phyloP scores from a whole-genome alignment of 2,888 invertebrate species.

The Cylindroiulus punctatus region DNA sequence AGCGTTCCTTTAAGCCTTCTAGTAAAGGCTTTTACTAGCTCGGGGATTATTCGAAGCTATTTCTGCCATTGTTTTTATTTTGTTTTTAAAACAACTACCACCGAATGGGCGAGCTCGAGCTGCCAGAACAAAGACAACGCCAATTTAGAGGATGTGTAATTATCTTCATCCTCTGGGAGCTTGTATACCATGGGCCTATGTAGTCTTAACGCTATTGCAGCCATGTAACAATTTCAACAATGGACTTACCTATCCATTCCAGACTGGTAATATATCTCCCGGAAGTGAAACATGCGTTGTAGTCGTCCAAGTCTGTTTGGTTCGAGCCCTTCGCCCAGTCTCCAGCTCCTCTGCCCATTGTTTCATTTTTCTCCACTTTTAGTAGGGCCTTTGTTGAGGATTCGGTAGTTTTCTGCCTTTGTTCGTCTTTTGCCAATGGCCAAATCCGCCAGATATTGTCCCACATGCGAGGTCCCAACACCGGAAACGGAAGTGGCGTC shows the following conservation, averaged over 20 bases:
- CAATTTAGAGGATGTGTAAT: background rate
- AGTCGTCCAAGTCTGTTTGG: background rate
- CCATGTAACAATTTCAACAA: background rate
- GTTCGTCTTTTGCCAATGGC: background rate
- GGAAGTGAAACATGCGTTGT: constrained; percentile 19
- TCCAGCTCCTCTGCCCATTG: background rate
- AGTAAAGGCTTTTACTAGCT: background rate
- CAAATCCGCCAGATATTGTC: background rate
- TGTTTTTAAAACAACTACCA: background rate
- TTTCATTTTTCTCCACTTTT: constrained; percentile 4
- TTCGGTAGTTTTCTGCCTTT: background rate
- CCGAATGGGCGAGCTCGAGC: background rate
- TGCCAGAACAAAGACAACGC: background rate
- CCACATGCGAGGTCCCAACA: background rate
- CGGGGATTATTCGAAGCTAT: background rate
- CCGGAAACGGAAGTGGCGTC: background rate
- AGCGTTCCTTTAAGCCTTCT: background rate
- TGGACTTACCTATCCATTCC: constrained; percentile 23
- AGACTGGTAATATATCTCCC: background rate
- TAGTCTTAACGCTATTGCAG: no score
- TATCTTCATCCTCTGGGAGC: background rate
- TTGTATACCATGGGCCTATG: no score
- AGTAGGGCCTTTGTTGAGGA: background rate
- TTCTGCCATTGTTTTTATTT: background rate
- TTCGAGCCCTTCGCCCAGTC: background rate